phyloP scores from a whole-genome alignment of 1,140 invertebrate genomes.

The Formica selysi region DNA sequence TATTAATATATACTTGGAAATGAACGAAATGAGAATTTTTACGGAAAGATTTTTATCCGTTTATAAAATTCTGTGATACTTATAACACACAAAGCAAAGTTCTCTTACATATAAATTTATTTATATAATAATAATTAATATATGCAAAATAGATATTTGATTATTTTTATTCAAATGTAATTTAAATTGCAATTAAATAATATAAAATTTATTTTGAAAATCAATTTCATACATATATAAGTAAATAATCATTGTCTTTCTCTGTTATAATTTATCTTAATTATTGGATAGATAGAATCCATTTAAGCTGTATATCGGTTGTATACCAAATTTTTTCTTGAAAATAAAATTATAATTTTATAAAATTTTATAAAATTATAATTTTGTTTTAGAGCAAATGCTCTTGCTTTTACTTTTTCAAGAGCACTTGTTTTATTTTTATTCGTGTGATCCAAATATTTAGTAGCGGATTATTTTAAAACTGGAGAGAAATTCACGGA shows the following conservation, averaged over 20 bases:
- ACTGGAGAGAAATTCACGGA: not conserved
- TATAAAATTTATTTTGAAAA: not conserved
- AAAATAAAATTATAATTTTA: not conserved
- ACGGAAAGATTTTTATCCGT: not conserved
- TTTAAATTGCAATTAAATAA: not conserved
- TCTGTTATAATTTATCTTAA: not conserved
- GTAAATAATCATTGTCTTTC: not conserved
- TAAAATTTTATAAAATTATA: no score
- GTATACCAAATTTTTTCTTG: not conserved
- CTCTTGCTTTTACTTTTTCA: slow-evolving; percentile 3
- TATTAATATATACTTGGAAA: slow-evolving; percentile 33
- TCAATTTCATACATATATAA: not conserved
- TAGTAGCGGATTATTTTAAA: not conserved
- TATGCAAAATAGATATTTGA: not conserved
- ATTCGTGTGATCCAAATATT: not conserved
- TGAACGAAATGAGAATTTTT: slow-evolving; percentile 16
- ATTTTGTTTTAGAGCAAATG: not conserved
- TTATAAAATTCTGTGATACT: not conserved
- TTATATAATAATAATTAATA: slow-evolving; percentile 10
- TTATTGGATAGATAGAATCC: not conserved
- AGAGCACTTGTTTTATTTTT: not conserved
- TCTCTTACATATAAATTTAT: not conserved
- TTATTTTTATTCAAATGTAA: not conserved
- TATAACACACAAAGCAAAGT: no score
- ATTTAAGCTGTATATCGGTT: not conserved